These are phyloP conservation scores for Pycnomerus fuliginosus DNA, from an alignment of 2,888 invertebrate species.

Conservation along the genomic window DNA sequence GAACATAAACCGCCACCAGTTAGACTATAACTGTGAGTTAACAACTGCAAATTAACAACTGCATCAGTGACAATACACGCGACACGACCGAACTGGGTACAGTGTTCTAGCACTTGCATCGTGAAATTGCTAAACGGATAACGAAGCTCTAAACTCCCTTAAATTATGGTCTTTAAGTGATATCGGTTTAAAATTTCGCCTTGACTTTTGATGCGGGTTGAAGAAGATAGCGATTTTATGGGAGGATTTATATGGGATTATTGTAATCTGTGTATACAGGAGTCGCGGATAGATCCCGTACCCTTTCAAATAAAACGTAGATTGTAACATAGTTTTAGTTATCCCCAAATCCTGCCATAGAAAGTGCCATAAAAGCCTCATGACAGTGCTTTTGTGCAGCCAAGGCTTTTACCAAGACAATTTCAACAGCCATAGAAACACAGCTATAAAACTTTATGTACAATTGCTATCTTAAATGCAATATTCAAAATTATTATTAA, in stretches of 20 bases:
- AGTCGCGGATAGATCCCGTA: constrained; percentile 38
- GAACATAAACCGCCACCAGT: constrained; percentile 33
- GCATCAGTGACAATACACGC: constrained; percentile 35
- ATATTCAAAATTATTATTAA: constrained; percentile 26
- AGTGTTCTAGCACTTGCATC: constrained; percentile 13
- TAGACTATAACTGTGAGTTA: constrained; percentile 21
- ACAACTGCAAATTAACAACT: constrained; percentile 37
- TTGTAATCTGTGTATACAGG: constrained; percentile 44
- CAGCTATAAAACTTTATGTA: no score
- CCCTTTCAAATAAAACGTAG: constrained; percentile 35
- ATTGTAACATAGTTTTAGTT: constrained; percentile 36
- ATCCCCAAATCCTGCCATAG: constrained; percentile 32
- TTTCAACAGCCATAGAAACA: no score
- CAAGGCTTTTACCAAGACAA: no score
- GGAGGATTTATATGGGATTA: constrained; percentile 45
- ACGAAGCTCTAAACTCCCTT: no score
- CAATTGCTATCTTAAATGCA: no score
- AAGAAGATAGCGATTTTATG: constrained; percentile 46
- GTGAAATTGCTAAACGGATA: no score
- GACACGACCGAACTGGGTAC: constrained; percentile 16
- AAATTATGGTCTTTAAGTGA: no score
- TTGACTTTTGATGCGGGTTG: constrained; percentile 9
- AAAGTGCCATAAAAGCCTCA: constrained; percentile 33
- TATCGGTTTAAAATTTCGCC: no score
- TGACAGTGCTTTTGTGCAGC: no score